Evolutionary conservation across 2,888 invertebrate species (phyloP).

Genomic region (Brachypalpus laphriformis): DNA sequence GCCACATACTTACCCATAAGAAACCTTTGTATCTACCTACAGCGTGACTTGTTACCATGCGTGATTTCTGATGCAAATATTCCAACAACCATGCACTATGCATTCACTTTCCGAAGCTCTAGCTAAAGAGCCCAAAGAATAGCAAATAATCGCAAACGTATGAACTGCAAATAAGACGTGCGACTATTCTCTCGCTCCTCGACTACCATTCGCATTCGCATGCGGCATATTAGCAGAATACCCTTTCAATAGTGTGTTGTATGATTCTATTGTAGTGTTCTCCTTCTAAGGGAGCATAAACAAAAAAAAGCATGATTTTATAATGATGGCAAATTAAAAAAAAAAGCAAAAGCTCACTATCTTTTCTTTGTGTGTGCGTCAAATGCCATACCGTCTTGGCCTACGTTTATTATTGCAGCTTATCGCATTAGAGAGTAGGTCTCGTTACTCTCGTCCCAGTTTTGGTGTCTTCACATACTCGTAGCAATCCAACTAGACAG

Average conservation of each 20-base stretch:
- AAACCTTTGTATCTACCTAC: slow-evolving; percentile 27
- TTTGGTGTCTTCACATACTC: slow-evolving; percentile 5
- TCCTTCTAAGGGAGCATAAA: not conserved
- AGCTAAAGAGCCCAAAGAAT: slow-evolving; percentile 3
- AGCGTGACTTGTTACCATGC: slow-evolving; percentile 32
- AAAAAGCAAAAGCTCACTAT: slow-evolving; percentile 38
- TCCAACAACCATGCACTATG: slow-evolving; percentile 37
- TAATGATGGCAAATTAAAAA: slow-evolving; percentile 22
- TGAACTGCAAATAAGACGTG: slow-evolving; percentile 32
- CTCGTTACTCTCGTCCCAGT: slow-evolving; percentile 43
- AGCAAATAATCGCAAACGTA: slow-evolving; percentile 16
- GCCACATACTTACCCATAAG: slow-evolving; percentile 6
- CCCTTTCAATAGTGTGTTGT: not conserved
- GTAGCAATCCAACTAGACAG: not conserved
- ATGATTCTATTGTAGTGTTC: slow-evolving; percentile 34
- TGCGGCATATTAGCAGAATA: not conserved
- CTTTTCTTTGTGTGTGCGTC: slow-evolving; percentile 7
- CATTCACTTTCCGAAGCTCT: slow-evolving; percentile 32
- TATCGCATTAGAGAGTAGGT: slow-evolving; percentile 33
- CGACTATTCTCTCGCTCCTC: slow-evolving; percentile 1
- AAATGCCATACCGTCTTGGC: slow-evolving; percentile 9
- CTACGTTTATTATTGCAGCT: slow-evolving; percentile 36
- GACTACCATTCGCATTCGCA: slow-evolving; percentile 7
- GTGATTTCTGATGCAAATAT: slow-evolving; percentile 54
- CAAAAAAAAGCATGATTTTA: slow-evolving; percentile 30